Evolutionary conservation across 2,113 vertebrate species (phyloP).

Genomic region (Podiceps cristatus): DNA sequence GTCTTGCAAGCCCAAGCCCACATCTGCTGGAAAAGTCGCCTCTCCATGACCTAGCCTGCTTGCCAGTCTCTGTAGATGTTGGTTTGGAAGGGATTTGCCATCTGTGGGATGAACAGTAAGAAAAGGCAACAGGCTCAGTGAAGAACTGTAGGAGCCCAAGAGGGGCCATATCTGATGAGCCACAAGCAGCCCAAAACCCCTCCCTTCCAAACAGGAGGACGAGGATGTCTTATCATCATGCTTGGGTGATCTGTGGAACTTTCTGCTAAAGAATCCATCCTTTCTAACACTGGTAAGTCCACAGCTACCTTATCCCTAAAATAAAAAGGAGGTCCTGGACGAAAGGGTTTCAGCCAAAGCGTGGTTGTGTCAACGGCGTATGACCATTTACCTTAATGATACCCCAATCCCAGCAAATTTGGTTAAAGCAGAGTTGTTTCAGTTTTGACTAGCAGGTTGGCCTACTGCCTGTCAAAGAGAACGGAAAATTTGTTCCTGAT

Average conservation of each 20-base stretch:
- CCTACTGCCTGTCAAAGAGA: background rate
- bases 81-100: background rate
- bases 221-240: background rate
- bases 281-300: background rate
- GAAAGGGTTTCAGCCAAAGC: background rate
- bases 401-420: rapidly evolving
- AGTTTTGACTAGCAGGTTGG: background rate
- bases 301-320: background rate
- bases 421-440: background rate
- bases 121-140: background rate
- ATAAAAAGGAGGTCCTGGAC: background rate
- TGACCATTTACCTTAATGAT: background rate
- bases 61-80: background rate
- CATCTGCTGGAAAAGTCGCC: background rate
- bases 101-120: background rate
- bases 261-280: background rate
- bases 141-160: background rate
- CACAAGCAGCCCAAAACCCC: background rate
- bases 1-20: background rate
- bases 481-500: background rate
- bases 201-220: background rate
- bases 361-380: rapidly evolving
- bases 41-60: background rate
- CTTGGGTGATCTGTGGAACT: background rate
- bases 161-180: background rate